Percentiles rank a stretch among this genome's conserved stretches.
phyloP scores from a whole-genome alignment of 1,140 invertebrate species.

The Forficula auricularia region DNA sequence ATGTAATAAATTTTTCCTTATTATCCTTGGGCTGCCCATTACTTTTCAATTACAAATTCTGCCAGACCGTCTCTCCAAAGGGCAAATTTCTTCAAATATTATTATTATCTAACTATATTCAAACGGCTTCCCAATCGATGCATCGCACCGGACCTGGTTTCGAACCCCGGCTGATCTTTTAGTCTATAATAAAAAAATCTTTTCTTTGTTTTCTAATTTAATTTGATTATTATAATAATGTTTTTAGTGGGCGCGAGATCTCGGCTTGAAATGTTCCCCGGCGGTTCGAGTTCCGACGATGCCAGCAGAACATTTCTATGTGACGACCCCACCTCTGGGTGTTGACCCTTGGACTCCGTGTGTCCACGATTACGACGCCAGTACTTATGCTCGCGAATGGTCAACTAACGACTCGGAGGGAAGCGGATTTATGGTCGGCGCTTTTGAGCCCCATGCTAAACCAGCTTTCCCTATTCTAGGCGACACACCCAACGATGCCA shows the following conservation, averaged over 20 bases:
- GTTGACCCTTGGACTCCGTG: slow-evolving; percentile 28
- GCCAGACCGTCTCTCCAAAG: too few relatives aligned
- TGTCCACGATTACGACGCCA: slow-evolving; percentile 50
- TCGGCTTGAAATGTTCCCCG: slow-evolving; percentile 42
- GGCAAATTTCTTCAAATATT: too few relatives aligned
- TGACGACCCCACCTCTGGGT: slow-evolving; percentile 31
- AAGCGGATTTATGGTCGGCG: slow-evolving; percentile 40
- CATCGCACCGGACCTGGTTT: too few relatives aligned
- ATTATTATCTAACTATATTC: too few relatives aligned
- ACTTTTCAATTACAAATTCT: too few relatives aligned
- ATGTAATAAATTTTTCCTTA: too few relatives aligned
- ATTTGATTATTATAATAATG: too few relatives aligned
- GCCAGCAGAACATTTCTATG: slow-evolving; percentile 51
- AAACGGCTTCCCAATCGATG: too few relatives aligned
- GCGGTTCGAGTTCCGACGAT: slow-evolving; percentile 49
- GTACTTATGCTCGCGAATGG: slow-evolving; percentile 41
- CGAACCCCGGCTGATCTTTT: too few relatives aligned
- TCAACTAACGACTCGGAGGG: slow-evolving; percentile 18
- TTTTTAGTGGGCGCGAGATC: slow-evolving; percentile 43
- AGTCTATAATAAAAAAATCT: too few relatives aligned
- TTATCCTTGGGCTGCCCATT: too few relatives aligned
- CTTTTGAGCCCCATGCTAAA: slow-evolving; percentile 45
- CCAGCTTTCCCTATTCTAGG: slow-evolving; percentile 47
- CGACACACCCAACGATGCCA: slow-evolving; percentile 12
- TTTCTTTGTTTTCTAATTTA: background rate